phyloP scores from a whole-genome alignment of 1,140 invertebrate genomes.

The Ruditapes philippinarum region DNA sequence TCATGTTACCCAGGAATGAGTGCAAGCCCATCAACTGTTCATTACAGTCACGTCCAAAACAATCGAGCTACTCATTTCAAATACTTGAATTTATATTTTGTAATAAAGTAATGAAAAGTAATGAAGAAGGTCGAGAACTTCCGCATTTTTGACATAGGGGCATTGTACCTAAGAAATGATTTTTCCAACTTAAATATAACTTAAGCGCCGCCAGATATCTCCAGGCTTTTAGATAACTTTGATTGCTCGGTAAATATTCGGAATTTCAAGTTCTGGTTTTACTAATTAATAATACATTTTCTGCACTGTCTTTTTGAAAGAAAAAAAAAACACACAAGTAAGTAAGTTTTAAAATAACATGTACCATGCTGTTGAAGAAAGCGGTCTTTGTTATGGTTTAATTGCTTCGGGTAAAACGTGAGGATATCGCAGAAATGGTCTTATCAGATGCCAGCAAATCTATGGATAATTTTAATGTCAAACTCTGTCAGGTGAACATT shows the following conservation, averaged over 20 bases:
- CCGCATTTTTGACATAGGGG: not conserved
- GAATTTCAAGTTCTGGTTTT: not conserved
- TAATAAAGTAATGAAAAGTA: slow-evolving; percentile 2
- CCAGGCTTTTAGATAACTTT: not conserved
- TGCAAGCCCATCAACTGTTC: not conserved
- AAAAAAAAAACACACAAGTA: too few relatives aligned
- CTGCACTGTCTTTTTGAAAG: not conserved
- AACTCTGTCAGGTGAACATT: slow-evolving; percentile 43
- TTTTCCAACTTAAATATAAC: not conserved
- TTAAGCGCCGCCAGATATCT: not conserved
- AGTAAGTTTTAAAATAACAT: not conserved
- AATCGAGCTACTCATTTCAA: not conserved
- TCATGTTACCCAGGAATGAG: not conserved
- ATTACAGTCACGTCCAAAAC: slow-evolving; percentile 7
- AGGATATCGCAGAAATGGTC: slow-evolving; percentile 36
- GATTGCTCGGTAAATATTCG: not conserved
- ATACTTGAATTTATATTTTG: slow-evolving; percentile 13
- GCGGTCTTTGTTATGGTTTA: slow-evolving; percentile 21
- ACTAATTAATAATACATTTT: not conserved
- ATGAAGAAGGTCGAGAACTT: not conserved
- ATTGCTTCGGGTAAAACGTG: slow-evolving; percentile 43
- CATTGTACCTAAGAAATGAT: not conserved
- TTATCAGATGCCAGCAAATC: slow-evolving; percentile 64
- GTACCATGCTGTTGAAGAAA: not conserved
- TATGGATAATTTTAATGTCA: slow-evolving; percentile 64